Conservation (phyloP, 2,888 invertebrate genomes). For the Hipparchia semele region DNA sequence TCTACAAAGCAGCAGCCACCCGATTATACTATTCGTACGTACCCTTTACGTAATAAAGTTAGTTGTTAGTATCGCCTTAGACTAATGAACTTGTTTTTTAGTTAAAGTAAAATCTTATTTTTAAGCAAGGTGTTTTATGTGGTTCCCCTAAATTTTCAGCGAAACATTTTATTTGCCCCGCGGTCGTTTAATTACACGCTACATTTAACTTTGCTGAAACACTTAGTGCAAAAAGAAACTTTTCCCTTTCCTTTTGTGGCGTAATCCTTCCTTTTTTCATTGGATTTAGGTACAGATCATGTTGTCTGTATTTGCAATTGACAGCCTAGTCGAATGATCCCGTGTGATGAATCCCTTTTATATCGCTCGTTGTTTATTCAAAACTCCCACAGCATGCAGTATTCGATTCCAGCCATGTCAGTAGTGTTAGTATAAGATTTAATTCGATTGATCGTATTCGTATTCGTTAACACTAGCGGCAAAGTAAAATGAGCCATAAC, state of each 20-base stretch:
- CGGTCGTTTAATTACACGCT: constrained; percentile 12
- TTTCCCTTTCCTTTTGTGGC: no score
- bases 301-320: neutral
- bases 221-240: constrained; percentile 7
- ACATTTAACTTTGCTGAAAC: constrained; percentile 9
- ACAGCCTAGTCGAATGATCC: neutral
- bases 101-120: constrained; percentile 1
- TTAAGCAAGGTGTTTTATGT: constrained; percentile 8
- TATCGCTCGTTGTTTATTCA: constrained; percentile 9
- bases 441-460: no score
- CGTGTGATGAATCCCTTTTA: constrained; percentile 2
- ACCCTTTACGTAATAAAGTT: no score
- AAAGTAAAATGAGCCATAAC: no score
- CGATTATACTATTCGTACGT: no score
- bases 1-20: no score
- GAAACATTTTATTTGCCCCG: constrained; percentile 8
- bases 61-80: no score
- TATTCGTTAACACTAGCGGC: no score
- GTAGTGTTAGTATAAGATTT: no score
- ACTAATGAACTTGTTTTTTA: neutral
- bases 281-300: neutral
- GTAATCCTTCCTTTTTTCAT: no score
- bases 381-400: neutral
- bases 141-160: neutral
- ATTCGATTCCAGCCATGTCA: neutral